Conservation (phyloP, 1,140 invertebrate genomes). For the Drosophila bipectinata region DNA sequence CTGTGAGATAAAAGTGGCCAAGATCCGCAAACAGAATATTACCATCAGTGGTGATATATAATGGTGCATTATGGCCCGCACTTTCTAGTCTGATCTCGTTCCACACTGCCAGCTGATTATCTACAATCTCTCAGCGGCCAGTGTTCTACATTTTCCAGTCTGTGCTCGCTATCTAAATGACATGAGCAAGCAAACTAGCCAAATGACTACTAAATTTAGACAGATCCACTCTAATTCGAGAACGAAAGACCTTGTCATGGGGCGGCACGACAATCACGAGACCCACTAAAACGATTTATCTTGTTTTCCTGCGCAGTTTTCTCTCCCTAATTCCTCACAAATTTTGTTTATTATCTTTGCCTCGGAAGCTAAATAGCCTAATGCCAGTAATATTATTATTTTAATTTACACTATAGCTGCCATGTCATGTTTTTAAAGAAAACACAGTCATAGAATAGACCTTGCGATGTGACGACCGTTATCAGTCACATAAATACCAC, state of each 20-base stretch:
- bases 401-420: constrained; percentile 20
- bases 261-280: constrained; percentile 73
- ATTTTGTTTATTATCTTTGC: constrained; percentile 54
- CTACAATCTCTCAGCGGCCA: constrained; percentile 2
- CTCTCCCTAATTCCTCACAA: constrained; percentile 31
- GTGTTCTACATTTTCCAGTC: constrained; percentile 9
- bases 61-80: constrained; percentile 34
- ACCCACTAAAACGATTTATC: constrained; percentile 35
- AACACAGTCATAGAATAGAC: constrained; percentile 22
- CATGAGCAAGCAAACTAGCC: constrained; percentile 37
- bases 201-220: constrained; percentile 73
- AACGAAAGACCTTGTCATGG: constrained; percentile 23
- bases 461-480: not conserved
- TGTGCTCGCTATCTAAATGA: constrained; percentile 40
- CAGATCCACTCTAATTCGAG: constrained; percentile 26
- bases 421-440: constrained; percentile 28
- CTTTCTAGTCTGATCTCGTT: constrained; percentile 1
- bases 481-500: not conserved
- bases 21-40: constrained; percentile 35
- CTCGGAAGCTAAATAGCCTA: constrained; percentile 33
- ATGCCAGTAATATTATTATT: constrained; percentile 33
- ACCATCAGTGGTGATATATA: constrained; percentile 21
- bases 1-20: constrained; percentile 25
- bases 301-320: constrained; percentile 48
- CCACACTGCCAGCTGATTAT: constrained; percentile 7